These are phyloP conservation scores for Priocnemis perturbator DNA, from an alignment of 2,888 invertebrate genomes.

Conservation along the genomic window DNA sequence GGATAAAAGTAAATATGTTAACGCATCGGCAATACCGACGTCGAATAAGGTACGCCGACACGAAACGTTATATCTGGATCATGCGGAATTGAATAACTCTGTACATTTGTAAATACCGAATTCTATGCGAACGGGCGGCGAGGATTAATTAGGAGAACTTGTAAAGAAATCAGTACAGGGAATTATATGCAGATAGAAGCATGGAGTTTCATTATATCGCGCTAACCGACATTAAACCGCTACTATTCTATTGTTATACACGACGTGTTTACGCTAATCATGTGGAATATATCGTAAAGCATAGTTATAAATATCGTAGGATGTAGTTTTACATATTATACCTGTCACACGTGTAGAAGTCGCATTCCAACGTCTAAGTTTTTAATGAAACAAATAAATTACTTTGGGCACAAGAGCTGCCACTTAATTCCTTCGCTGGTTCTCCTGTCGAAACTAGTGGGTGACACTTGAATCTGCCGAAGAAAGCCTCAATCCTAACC, in stretches of 20 bases:
- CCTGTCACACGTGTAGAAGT: slow-evolving; percentile 72
- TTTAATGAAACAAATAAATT: slow-evolving; percentile 71
- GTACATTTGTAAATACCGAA: slow-evolving; percentile 63
- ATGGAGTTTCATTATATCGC: slow-evolving; percentile 42
- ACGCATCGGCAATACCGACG: not conserved
- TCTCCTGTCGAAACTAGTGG: too few relatives aligned
- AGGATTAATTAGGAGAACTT: slow-evolving; percentile 31
- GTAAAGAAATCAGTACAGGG: slow-evolving; percentile 53
- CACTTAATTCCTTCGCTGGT: not conserved
- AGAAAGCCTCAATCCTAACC: too few relatives aligned
- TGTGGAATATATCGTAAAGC: slow-evolving; percentile 51
- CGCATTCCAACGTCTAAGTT: slow-evolving; percentile 73
- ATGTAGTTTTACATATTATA: slow-evolving; percentile 74
- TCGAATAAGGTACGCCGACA: slow-evolving; percentile 8
- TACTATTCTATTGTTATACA: slow-evolving; percentile 42
- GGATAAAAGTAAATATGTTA: too few relatives aligned
- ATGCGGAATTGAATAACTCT: slow-evolving; percentile 56
- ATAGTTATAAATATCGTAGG: slow-evolving; percentile 62
- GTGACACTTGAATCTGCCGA: too few relatives aligned
- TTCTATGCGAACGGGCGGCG: slow-evolving; percentile 39
- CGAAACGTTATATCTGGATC: slow-evolving; percentile 17
- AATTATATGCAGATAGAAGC: slow-evolving; percentile 42
- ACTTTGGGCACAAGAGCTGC: slow-evolving; percentile 66
- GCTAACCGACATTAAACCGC: slow-evolving; percentile 43
- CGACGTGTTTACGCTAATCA: slow-evolving; percentile 48